Evolutionary conservation across 2,113 vertebrate species (phyloP).

Genomic region (Sceloporus undulatus): DNA sequence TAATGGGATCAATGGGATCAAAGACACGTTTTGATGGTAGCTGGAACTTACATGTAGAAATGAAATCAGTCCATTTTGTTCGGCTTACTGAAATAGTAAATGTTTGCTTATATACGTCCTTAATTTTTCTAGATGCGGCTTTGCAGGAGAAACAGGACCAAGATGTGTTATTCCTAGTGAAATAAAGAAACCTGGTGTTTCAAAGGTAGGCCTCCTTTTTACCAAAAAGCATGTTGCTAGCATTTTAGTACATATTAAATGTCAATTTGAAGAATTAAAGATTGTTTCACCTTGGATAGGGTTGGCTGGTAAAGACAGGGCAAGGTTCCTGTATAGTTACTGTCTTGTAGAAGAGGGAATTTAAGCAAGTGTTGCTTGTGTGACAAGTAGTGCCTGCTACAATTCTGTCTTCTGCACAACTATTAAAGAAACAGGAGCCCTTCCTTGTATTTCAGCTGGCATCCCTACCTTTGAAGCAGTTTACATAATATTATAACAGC

Average conservation of each 20-base stretch:
- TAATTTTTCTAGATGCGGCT: conserved; percentile 88
- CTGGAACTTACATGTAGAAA: neutral
- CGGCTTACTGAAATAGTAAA: neutral
- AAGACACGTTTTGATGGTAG: too few species aligned
- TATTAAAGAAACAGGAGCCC: too few species aligned
- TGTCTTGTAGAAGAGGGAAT: too few species aligned
- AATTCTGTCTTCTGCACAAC: too few species aligned
- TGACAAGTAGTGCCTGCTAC: too few species aligned
- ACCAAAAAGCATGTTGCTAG: neutral
- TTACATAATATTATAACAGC: too few species aligned
- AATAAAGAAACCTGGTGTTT: conserved; percentile 86
- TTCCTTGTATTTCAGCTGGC: too few species aligned
- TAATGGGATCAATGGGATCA: neutral
- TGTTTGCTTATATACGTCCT: neutral
- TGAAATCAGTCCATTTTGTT: neutral
- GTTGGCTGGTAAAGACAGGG: too few species aligned
- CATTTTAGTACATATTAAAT: neutral
- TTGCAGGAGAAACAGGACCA: conserved; percentile 97
- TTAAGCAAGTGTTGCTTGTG: too few species aligned
- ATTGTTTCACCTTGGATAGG: too few species aligned
- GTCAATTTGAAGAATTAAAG: neutral
- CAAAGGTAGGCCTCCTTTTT: conserved; percentile 79
- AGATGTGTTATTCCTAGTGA: conserved; percentile 98
- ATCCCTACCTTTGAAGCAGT: too few species aligned
- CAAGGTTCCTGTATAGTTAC: too few species aligned